Conservation (phyloP, 2,888 invertebrate genomes). For the Aphelenchoides bicaudatus region DNA sequence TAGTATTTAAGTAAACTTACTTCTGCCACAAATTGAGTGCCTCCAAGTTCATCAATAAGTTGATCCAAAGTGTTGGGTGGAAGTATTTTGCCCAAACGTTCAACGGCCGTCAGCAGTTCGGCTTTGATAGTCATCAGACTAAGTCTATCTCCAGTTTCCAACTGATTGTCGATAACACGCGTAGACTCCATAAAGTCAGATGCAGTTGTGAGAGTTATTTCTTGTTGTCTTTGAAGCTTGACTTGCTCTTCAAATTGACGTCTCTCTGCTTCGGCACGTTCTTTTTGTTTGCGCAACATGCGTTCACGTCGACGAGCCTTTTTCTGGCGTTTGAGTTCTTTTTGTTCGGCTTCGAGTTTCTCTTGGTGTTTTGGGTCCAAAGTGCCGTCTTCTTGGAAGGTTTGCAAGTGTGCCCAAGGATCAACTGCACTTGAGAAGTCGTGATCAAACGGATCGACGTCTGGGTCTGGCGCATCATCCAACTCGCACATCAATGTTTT, state of each 20-base stretch:
- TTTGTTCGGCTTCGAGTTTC: constrained; percentile 10
- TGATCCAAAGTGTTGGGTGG: constrained; percentile 98
- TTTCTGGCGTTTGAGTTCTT: constrained; percentile 8
- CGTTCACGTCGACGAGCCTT: constrained; percentile 12
- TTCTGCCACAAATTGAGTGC: constrained; percentile 95
- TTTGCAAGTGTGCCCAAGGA: constrained; percentile 69
- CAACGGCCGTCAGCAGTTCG: constrained; percentile 78
- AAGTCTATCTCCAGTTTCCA: constrained; percentile 26
- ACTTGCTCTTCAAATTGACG: constrained; percentile 42
- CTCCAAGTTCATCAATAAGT: constrained; percentile 93
- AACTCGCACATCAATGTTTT: constrained; percentile 26
- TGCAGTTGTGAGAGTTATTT: constrained; percentile 28
- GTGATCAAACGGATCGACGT: constrained; percentile 86
- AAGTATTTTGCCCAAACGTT: constrained; percentile 77
- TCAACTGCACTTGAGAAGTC: constrained; percentile 69
- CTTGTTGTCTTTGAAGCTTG: neutral
- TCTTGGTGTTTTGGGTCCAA: constrained; percentile 1
- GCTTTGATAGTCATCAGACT: constrained; percentile 64
- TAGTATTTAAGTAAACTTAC: constrained; percentile 61
- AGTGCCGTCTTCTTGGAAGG: constrained; percentile 23
- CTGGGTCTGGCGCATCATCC: constrained; percentile 60
- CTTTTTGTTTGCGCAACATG: constrained; percentile 20
- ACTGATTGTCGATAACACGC: constrained; percentile 38
- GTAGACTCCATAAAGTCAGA: constrained; percentile 49
- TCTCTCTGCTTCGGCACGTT: constrained; percentile 58